These are phyloP conservation scores for Neosilurus hyrtlii DNA, from an alignment of 2,797 vertebrate genomes.

Conservation along the genomic window DNA sequence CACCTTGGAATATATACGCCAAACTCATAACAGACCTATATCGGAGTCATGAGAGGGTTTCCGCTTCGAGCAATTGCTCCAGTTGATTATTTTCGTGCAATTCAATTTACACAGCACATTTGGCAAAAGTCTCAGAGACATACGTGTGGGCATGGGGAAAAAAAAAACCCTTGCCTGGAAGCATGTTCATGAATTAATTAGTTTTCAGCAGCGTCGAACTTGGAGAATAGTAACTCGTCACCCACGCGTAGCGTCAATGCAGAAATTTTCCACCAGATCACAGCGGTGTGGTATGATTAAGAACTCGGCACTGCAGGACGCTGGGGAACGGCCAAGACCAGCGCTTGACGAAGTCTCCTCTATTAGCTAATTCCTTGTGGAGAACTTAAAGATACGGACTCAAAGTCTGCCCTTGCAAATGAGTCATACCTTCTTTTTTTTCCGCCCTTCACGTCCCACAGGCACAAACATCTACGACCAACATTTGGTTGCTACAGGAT, in stretches of 20 bases:
- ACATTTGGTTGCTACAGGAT: background rate
- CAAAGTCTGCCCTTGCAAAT: slow-evolving; percentile 19
- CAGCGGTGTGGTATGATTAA: slow-evolving; percentile 33
- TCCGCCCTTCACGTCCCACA: slow-evolving; percentile 17
- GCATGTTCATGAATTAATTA: slow-evolving; percentile 37
- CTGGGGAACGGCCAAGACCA: slow-evolving; percentile 4
- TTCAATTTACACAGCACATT: background rate
- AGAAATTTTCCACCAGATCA: slow-evolving; percentile 23
- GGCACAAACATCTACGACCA: slow-evolving; percentile 1
- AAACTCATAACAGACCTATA: background rate
- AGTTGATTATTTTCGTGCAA: background rate
- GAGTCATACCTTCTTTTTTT: slow-evolving; percentile 3
- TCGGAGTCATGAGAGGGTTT: background rate
- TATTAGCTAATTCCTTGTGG: slow-evolving; percentile 40
- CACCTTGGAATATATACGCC: background rate
- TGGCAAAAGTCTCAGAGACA: slow-evolving; percentile 24
- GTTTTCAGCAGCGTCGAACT: slow-evolving; percentile 19
- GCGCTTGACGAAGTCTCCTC: slow-evolving; percentile 32
- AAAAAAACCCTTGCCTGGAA: slow-evolving; percentile 21
- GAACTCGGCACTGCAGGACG: slow-evolving; percentile 33
- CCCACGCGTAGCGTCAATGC: slow-evolving; percentile 8
- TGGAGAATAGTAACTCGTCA: background rate
- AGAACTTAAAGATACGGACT: slow-evolving; percentile 36
- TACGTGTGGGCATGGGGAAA: slow-evolving; percentile 16
- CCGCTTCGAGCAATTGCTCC: background rate